Evolutionary conservation across 2,888 invertebrate species (phyloP).

Genomic region (Andrena praecox): DNA sequence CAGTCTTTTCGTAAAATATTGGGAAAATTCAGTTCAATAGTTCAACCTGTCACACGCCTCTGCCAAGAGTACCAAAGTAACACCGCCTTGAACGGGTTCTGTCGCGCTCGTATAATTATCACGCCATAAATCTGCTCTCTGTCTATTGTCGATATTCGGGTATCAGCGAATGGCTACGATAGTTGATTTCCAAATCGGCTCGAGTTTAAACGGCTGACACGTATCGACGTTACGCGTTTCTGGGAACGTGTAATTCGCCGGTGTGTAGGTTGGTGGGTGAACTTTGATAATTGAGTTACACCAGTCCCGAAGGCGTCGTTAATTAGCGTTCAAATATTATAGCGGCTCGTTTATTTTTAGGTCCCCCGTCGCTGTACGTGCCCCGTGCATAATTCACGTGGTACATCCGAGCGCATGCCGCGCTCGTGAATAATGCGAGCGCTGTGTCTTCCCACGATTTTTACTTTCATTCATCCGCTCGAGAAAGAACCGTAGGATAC

Average conservation of each 20-base stretch:
- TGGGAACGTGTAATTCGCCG: conserved; percentile 7
- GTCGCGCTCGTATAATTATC: conserved; percentile 5
- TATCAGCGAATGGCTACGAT: conserved; percentile 26
- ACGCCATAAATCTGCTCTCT: not conserved
- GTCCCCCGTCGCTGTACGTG: not conserved
- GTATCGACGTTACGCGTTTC: conserved; percentile 23
- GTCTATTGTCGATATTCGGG: conserved; percentile 32
- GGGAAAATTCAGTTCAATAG: not conserved
- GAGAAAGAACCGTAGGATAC: conserved; percentile 32
- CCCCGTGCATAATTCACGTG: not conserved
- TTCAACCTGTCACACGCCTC: not conserved
- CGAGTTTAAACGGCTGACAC: conserved; percentile 4
- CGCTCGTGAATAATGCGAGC: conserved; percentile 18
- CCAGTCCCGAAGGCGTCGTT: not conserved
- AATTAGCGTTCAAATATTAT: conserved; percentile 14
- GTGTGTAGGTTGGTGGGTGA: not conserved
- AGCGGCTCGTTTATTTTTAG: not conserved
- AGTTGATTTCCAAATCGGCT: conserved; percentile 31
- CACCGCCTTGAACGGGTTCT: not conserved
- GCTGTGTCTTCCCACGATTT: conserved; percentile 53
- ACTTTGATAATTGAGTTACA: conserved; percentile 37
- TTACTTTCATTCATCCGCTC: conserved; percentile 55
- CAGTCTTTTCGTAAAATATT: not conserved
- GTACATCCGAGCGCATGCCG: not conserved
- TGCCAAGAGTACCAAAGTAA: not conserved